Conservation (phyloP, 1,140 invertebrate species). For the Drosophila lowei region DNA sequence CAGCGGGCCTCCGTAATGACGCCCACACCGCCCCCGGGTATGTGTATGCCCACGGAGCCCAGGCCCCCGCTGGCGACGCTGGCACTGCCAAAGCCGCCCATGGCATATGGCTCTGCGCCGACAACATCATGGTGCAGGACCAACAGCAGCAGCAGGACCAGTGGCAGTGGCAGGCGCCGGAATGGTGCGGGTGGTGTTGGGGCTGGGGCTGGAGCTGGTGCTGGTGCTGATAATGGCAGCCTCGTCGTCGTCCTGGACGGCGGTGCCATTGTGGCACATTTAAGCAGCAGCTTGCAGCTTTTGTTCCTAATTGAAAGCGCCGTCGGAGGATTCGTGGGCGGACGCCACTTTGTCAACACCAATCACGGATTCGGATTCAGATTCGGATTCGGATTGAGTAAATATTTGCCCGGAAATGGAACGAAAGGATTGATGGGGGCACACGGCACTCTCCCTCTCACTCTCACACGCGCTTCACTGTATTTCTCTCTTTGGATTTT, state of each 20-base stretch:
- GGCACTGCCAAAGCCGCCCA: constrained; percentile 60
- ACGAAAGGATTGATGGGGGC: constrained; percentile 59
- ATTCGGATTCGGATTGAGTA: constrained; percentile 29
- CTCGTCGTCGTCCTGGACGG: constrained; percentile 65
- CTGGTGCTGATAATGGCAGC: constrained; percentile 50
- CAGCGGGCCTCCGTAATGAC: constrained; percentile 84
- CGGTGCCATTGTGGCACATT: constrained; percentile 78
- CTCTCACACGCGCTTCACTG: constrained; percentile 48
- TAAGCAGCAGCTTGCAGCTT: constrained; percentile 62
- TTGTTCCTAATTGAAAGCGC: constrained; percentile 78
- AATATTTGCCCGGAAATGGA: constrained; percentile 60
- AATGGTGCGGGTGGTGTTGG: constrained; percentile 46
- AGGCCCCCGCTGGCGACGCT: constrained; percentile 68
- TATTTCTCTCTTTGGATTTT: constrained; percentile 3
- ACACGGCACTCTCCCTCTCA: constrained; percentile 14
- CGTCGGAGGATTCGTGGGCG: constrained; percentile 53
- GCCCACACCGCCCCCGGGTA: constrained; percentile 75
- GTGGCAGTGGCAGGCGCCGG: constrained; percentile 27
- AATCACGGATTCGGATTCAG: constrained; percentile 49
- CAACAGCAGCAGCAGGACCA: constrained; percentile 14
- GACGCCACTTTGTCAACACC: constrained; percentile 80
- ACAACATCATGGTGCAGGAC: constrained; percentile 20
- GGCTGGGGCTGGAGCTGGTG: constrained; percentile 5
- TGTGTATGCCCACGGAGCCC: constrained; percentile 78
- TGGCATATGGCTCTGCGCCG: constrained; percentile 69